Base-by-base conservation (phyloP, 1,140 invertebrate genomes). In the Ceratina calcarata region DNA sequence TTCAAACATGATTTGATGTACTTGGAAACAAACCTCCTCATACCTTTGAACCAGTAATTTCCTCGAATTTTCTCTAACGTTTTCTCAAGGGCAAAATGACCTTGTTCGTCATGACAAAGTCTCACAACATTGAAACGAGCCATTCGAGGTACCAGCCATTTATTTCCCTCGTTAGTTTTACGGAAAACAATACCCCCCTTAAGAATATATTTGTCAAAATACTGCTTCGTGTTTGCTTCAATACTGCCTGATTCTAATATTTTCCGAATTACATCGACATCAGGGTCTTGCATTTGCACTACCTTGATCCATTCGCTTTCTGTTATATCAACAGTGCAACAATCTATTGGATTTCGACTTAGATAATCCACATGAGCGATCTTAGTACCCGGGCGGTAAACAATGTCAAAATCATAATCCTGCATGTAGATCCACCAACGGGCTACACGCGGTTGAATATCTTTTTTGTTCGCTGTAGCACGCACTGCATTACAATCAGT, bases 41-140 rank as follows among this genome's bases (percentile, higher is more conserved):
- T 37, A 8, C 67, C 27, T 10, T n/a, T 58, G 27, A 69, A 69
- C 67, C 53, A 69, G 20, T 69, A 69, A 37, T 69, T 10, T 20
- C 37, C 53, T 1, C 27, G 15, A 0, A 69, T 3, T 0, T 58
- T 57, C 4, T 58, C 27, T 3, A 69, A 8, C 1, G 53, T 58
- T 4, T 20, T 37, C 1, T 69, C 51, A 3, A 58, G 0, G 3
- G 22, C 16, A 58, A 69, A 69, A 32, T 57, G 67, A 0, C 53
- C 67, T 32, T 69, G 67, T 12, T 69, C 27, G 12, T 70, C 51
- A 16, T 58, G 55, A 15, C 27, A 58, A 2, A 18, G 27, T 10
- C 4, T 70, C 13, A 58, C 27, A 0, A 70, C 6, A 3, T 58
- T 10, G 18, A 58, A 70, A 4, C 68, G 55, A 1, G 53, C 37